Base-by-base conservation (phyloP, 2,888 invertebrate species). In the Conistra vaccinii region DNA sequence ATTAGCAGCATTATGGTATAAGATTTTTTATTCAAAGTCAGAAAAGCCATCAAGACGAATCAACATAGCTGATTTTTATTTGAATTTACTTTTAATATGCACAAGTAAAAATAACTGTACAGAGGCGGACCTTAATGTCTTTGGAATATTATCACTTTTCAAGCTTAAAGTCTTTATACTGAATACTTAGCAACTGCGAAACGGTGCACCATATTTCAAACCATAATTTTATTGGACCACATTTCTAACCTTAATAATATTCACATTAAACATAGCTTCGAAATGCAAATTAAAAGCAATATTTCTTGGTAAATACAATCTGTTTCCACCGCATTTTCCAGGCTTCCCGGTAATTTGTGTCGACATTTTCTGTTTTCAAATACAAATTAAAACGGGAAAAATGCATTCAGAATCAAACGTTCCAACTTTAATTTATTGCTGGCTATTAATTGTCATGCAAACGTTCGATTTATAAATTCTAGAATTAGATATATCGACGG, bases 211-310 rank as follows among this genome's bases (percentile, higher is more conserved):
- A 67, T 67, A 67, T 67, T 75, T 76, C 3, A 39, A 39, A 51
- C 17, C 14, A 45, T 42, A 57, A 29, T 76, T 61, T 62, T 63
- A 58, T 67, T 62, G 14, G 0, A 32, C 17, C 42, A 55, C 48
- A 53, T 60, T 74, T 71, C 14, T n/a, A 6, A 58, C 53, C 55
- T n/a, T 20, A 23, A 51, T 55, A 74, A n/a, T n/a, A 60, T 63
- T 57, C 6, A 45, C 26, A 23, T 51, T 48, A 51, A 17, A 53
- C 42, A 23, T 6, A 23, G 32, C 48, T n/a, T 48, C 45, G 67
- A 73, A 62, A 58, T 55, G 66, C 29, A 83, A 79, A 75, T 79
- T 68, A 61, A 83, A 83, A 69, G 32, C 70, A 68, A 75, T 75
- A 65, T 83, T 83, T 83, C 83, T 60, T 39, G 3, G 23, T 26